Conservation (phyloP, 2,797 vertebrate genomes). For the Strix occidentalis region DNA sequence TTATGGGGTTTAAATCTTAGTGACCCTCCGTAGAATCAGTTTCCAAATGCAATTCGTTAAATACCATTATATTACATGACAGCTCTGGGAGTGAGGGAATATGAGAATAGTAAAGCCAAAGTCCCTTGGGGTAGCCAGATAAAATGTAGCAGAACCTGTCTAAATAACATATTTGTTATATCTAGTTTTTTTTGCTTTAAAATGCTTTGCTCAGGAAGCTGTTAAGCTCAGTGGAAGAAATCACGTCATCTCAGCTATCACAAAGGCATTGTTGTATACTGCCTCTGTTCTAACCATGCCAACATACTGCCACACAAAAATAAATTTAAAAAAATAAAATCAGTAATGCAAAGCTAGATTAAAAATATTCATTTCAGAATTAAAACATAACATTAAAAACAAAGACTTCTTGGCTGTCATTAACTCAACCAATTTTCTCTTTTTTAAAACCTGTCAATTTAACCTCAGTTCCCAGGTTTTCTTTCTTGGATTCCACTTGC, state of each 20-base stretch:
- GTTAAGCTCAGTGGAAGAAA: not conserved
- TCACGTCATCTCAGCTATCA: not conserved
- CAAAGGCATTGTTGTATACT: not conserved
- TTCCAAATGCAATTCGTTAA: constrained; percentile 62
- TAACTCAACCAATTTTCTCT: not conserved
- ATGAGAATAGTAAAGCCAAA: constrained; percentile 26
- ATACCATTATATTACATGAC: constrained; percentile 38
- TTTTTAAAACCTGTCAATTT: not conserved
- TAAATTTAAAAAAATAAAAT: not conserved
- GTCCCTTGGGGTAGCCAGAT: constrained; percentile 28
- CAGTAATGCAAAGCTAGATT: not conserved
- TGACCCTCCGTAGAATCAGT: constrained; percentile 47
- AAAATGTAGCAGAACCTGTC: constrained; percentile 58
- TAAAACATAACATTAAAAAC: not conserved
- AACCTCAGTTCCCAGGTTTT: not conserved
- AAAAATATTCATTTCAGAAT: not conserved
- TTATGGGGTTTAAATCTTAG: not conserved
- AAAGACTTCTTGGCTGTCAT: not conserved
- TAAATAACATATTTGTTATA: constrained; percentile 58
- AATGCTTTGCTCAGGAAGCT: constrained; percentile 42
- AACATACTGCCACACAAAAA: not conserved
- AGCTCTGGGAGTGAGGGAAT: constrained; percentile 29
- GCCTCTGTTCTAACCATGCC: not conserved
- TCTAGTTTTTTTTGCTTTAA: constrained; percentile 31
- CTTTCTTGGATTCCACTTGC: not conserved